These are phyloP conservation scores for Hylomyscus alleni DNA, from an alignment of 2,797 vertebrate species.

Conservation along the genomic window DNA sequence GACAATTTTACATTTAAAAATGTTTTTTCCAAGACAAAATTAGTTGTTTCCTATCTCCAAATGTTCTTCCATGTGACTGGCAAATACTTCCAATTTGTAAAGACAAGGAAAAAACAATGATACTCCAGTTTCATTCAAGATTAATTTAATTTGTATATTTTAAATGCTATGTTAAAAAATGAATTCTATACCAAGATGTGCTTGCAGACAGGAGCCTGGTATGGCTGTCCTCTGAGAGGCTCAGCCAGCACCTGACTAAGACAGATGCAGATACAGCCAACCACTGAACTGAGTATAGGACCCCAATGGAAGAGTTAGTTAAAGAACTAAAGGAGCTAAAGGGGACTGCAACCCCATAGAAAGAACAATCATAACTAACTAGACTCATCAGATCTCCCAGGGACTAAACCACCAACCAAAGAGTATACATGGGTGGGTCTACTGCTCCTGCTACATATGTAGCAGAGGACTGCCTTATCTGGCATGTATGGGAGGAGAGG, in stretches of 20 bases:
- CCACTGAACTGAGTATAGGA: neutral
- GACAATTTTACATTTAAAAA: slow-evolving; percentile 62
- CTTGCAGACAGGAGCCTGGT: neutral
- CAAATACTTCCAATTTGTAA: slow-evolving; percentile 81
- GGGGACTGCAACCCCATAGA: neutral
- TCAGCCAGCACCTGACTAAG: neutral
- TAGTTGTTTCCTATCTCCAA: slow-evolving; percentile 75
- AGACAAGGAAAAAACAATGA: slow-evolving; percentile 69
- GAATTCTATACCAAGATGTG: neutral
- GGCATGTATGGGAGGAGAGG: no score
- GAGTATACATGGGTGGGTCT: no score
- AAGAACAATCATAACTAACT: neutral
- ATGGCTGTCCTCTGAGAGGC: neutral
- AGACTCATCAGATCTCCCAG: neutral
- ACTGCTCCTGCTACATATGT: no score
- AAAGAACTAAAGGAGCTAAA: no score
- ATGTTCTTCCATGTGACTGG: slow-evolving; percentile 81
- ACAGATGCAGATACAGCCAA: neutral
- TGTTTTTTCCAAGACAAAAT: slow-evolving; percentile 82
- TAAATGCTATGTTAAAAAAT: slow-evolving; percentile 29
- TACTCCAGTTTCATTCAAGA: neutral
- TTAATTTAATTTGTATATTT: slow-evolving; percentile 33
- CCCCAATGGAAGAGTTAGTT: neutral
- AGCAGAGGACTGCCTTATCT: no score
- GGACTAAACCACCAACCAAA: no score